These are phyloP conservation scores for Dione juno DNA, from an alignment of 2,888 invertebrate genomes.

Conservation along the genomic window DNA sequence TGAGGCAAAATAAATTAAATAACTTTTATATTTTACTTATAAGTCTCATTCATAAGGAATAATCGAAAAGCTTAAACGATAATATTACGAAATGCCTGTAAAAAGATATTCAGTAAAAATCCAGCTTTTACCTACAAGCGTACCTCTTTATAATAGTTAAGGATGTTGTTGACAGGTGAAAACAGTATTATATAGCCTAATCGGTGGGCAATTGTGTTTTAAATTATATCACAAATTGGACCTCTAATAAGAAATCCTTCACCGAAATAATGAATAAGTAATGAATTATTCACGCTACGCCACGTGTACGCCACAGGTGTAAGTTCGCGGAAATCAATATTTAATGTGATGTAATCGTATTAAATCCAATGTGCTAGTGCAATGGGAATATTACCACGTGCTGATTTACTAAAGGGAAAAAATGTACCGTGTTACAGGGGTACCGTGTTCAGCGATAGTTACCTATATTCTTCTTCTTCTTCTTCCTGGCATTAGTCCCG, in stretches of 20 bases:
- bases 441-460: too few relatives aligned
- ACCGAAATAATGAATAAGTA: slow-evolving; percentile 10
- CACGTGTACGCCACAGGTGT: slow-evolving; percentile 29
- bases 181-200: background rate
- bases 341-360: slow-evolving; percentile 25
- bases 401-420: background rate
- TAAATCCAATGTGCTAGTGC: background rate
- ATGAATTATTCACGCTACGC: slow-evolving; percentile 19
- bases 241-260: slow-evolving; percentile 21
- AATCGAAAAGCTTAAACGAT: too few relatives aligned
- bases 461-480: too few relatives aligned
- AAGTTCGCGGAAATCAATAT: slow-evolving; percentile 33
- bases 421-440: background rate
- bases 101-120: too few relatives aligned
- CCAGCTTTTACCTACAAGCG: too few relatives aligned
- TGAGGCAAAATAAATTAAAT: too few relatives aligned
- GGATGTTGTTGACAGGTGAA: slow-evolving; percentile 14
- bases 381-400: slow-evolving; percentile 1
- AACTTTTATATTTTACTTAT: too few relatives aligned
- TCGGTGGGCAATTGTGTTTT: slow-evolving; percentile 2
- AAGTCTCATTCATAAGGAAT: too few relatives aligned
- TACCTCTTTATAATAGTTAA: too few relatives aligned
- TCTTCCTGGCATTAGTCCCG: too few relatives aligned
- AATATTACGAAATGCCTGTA: too few relatives aligned
- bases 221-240: background rate